phyloP scores from a whole-genome alignment of 1,140 invertebrate species.

The Oncopeltus fasciatus region DNA sequence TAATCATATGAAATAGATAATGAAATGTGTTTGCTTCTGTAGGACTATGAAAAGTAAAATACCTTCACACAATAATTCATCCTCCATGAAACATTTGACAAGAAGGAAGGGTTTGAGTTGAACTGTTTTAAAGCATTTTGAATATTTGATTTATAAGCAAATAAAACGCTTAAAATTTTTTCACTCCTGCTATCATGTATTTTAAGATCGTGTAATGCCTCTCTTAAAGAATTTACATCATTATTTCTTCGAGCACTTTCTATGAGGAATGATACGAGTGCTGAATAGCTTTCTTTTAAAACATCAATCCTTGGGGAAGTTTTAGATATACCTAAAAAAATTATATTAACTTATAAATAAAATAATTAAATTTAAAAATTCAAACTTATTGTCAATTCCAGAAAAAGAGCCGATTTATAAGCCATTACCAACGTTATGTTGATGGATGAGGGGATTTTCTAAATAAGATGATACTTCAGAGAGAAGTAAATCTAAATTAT shows the following conservation, averaged over 20 bases:
- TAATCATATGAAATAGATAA: too few relatives aligned
- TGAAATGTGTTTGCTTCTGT: too few relatives aligned
- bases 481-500: conserved; percentile 10
- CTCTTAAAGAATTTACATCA: background rate
- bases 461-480: conserved; percentile 1
- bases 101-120: background rate
- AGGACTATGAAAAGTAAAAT: too few relatives aligned
- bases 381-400: background rate
- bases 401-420: background rate
- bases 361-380: background rate
- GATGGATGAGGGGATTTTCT: background rate
- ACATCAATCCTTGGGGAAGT: background rate
- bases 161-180: background rate
- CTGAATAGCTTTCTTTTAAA: conserved; percentile 8
- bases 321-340: conserved; percentile 4
- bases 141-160: background rate
- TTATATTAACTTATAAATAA: background rate
- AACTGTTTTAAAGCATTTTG: background rate
- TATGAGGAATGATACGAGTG: background rate
- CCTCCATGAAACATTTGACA: conserved; percentile 11
- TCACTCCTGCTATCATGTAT: background rate
- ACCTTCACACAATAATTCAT: conserved; percentile 12
- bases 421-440: conserved; percentile 1
- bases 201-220: background rate
- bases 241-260: conserved; percentile 8